A percentile compares a stretch with the other conserved stretches of the same genome.
Conservation (phyloP, 2,888 invertebrate genomes). For the Neoscelio sp. region DNA sequence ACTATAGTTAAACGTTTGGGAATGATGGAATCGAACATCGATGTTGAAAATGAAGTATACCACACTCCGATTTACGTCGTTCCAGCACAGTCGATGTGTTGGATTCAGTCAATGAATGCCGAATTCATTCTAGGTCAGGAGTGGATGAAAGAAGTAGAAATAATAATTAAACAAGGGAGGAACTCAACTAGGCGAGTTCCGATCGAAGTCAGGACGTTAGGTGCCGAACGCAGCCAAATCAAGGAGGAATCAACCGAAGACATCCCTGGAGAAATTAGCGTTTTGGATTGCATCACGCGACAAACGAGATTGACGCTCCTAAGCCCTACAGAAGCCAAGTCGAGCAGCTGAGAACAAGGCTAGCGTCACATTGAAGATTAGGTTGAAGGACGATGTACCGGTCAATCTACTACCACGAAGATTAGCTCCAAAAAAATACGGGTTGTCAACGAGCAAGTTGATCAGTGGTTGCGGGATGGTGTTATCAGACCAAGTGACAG, state of each 20-base stretch:
- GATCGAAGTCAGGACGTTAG: neutral
- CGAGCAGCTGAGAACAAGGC: neutral
- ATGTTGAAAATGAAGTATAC: neutral
- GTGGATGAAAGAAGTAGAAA: constrained; percentile 6
- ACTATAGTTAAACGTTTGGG: neutral
- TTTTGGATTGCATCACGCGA: neutral
- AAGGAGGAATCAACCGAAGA: neutral
- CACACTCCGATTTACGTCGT: constrained; percentile 5
- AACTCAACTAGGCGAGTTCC: neutral
- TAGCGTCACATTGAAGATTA: neutral
- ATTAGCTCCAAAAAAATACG: constrained; percentile 8
- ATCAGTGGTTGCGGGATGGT: too few species aligned
- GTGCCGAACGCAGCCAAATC: neutral
- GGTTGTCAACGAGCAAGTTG: too few species aligned
- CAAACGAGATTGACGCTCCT: neutral
- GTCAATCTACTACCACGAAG: constrained; percentile 2
- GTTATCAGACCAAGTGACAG: too few species aligned
- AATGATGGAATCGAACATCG: neutral
- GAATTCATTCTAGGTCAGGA: constrained; percentile 1
- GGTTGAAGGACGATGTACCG: constrained; percentile 2
- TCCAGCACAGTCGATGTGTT: too few species aligned
- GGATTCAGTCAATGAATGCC: neutral
- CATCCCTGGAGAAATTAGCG: neutral
- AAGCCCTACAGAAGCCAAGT: neutral
- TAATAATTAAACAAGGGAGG: neutral